phyloP scores from a whole-genome alignment of 1,140 invertebrate genomes.

The Halictus rubicundus region DNA sequence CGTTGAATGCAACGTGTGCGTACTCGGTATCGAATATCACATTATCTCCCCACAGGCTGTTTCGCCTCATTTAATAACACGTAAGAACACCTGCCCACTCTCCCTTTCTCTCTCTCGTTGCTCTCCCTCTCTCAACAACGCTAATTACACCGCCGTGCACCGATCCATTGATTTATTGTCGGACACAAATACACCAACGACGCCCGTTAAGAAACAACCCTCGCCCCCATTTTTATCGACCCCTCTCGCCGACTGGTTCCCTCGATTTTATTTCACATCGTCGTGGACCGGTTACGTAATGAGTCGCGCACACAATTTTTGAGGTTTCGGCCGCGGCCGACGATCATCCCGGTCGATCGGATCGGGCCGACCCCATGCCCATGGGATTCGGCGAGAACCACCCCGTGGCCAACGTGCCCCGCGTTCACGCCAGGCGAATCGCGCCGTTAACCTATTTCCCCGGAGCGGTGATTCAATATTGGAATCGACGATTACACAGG shows the following conservation, averaged over 20 bases:
- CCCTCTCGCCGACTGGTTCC: neutral
- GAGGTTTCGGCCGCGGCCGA: neutral
- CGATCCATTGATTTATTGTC: conserved; percentile 37
- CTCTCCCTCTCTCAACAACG: neutral
- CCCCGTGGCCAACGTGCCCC: too few species aligned
- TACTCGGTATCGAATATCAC: neutral
- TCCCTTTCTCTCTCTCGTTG: neutral
- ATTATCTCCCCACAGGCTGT: neutral
- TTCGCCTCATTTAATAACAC: neutral
- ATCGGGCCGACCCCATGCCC: neutral
- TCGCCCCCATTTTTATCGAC: conserved; percentile 21
- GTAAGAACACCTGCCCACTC: neutral
- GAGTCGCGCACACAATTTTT: neutral
- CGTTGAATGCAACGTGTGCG: neutral
- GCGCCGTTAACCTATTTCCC: conserved; percentile 28
- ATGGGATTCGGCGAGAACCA: too few species aligned
- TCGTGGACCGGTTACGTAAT: conserved; percentile 48
- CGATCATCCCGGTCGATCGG: neutral
- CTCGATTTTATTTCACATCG: conserved; percentile 23
- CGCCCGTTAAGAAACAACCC: conserved; percentile 4
- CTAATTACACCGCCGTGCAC: neutral
- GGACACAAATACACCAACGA: neutral
- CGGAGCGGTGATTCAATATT: too few species aligned
- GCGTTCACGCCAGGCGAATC: too few species aligned
- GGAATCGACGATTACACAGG: conserved; percentile 32